A percentile compares a stretch with the other conserved stretches of the same genome.
Conservation (phyloP, 2,888 invertebrate genomes). For the Hirudinaria manillensis region DNA sequence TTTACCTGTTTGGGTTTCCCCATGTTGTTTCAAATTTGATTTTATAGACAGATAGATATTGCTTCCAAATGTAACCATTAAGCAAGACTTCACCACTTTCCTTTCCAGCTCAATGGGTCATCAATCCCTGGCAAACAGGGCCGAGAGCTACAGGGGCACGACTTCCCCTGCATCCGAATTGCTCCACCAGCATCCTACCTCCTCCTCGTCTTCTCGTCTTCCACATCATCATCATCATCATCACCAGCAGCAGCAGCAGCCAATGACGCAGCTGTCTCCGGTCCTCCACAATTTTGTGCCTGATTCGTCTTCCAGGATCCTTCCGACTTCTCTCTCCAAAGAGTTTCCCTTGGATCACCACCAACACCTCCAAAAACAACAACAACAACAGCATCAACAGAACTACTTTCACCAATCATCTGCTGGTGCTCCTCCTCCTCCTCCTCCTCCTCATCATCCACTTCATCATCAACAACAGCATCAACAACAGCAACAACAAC, state of each 20-base stretch:
- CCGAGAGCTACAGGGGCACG: neutral
- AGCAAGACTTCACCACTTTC: neutral
- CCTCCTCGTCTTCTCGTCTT: conserved; percentile 9
- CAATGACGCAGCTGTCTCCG: neutral
- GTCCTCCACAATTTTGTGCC: conserved; percentile 24
- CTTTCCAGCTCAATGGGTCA: neutral
- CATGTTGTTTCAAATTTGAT: too few species aligned
- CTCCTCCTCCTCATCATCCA: too few species aligned
- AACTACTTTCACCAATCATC: neutral
- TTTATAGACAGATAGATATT: too few species aligned
- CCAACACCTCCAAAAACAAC: neutral
- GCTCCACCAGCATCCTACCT: conserved; percentile 8
- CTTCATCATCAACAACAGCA: conserved; percentile 5
- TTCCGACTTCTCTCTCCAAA: neutral
- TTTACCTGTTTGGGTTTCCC: too few species aligned
- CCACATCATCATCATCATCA: neutral
- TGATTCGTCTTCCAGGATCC: conserved; percentile 23
- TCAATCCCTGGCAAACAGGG: neutral
- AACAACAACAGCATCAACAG: neutral
- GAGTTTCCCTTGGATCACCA: neutral
- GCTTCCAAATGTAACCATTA: too few species aligned
- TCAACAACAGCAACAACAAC: conserved; percentile 1
- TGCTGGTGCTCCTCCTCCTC: too few species aligned
- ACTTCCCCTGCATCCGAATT: conserved; percentile 14
- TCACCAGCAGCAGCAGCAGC: neutral